phyloP scores from a whole-genome alignment of 2,888 invertebrate species.

The Lutraria lutraria region DNA sequence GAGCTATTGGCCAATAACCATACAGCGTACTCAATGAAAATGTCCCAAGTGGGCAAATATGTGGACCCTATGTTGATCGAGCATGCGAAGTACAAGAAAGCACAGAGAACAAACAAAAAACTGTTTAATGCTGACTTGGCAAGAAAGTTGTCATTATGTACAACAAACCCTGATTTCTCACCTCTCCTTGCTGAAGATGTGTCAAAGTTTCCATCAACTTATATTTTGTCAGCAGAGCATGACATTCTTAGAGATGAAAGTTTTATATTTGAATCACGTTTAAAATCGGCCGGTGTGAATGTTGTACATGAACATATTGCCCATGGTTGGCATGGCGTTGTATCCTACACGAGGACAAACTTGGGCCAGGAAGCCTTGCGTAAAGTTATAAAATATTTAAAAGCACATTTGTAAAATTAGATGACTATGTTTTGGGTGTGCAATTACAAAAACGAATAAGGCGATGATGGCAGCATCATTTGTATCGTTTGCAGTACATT shows the following conservation, averaged over 20 bases:
- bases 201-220: slow-evolving; percentile 80
- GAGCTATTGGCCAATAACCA: slow-evolving; percentile 64
- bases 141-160: slow-evolving; percentile 47
- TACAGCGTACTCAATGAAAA: slow-evolving; percentile 58
- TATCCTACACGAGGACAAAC: slow-evolving; percentile 44
- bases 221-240: slow-evolving; percentile 83
- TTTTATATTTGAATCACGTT: slow-evolving; percentile 81
- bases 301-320: slow-evolving; percentile 55
- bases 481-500: no score
- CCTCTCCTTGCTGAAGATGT: slow-evolving; percentile 82
- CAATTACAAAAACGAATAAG: no score
- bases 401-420: slow-evolving; percentile 15
- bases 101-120: neutral
- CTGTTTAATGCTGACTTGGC: slow-evolving; percentile 23
- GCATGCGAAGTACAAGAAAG: slow-evolving; percentile 3
- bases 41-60: slow-evolving; percentile 55
- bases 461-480: no score
- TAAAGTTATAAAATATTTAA: slow-evolving; percentile 24
- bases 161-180: slow-evolving; percentile 75
- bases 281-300: slow-evolving; percentile 76
- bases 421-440: no score
- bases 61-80: slow-evolving; percentile 35
- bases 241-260: slow-evolving; percentile 86
- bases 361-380: slow-evolving; percentile 24
- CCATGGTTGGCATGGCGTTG: slow-evolving; percentile 51